Evolutionary conservation across 1,140 invertebrate species (phyloP).

Genomic region (Caenorhabditis latens): DNA sequence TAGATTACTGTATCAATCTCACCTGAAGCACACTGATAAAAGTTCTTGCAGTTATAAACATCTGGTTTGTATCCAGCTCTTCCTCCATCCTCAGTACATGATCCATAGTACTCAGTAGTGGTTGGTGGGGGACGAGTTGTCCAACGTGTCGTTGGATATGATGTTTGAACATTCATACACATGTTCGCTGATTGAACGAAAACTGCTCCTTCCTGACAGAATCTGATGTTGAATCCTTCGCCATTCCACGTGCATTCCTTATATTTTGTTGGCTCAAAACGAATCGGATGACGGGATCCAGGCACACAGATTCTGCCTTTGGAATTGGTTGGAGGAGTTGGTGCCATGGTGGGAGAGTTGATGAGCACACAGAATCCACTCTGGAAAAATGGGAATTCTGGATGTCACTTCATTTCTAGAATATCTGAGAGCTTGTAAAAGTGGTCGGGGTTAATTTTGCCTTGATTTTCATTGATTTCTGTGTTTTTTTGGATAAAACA

Average conservation of each 20-base stretch:
- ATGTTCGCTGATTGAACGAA: background rate
- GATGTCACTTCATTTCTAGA: background rate
- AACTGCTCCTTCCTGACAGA: background rate
- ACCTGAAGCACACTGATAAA: conserved; percentile 42
- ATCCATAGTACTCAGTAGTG: background rate
- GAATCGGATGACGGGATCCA: background rate
- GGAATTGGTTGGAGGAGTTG: background rate
- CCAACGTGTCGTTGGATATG: background rate
- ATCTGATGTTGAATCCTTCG: background rate
- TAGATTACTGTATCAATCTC: background rate
- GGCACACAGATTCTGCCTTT: background rate
- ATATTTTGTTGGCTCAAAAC: background rate
- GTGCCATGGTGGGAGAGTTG: background rate
- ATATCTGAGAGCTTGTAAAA: no score
- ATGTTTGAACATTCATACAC: background rate
- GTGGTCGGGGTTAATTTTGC: no score
- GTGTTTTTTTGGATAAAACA: no score
- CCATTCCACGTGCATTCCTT: background rate
- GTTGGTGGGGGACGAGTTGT: background rate
- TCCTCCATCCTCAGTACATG: background rate
- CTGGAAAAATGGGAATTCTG: background rate
- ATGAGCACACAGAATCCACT: background rate
- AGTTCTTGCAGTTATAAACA: conserved; percentile 26
- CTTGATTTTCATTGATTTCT: no score
- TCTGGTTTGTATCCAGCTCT: conserved; percentile 4